Evolutionary conservation across 2,113 vertebrate species (phyloP), one percentile per base, ranked within the genome.

Genomic region (Trematocara macrostoma): DNA sequence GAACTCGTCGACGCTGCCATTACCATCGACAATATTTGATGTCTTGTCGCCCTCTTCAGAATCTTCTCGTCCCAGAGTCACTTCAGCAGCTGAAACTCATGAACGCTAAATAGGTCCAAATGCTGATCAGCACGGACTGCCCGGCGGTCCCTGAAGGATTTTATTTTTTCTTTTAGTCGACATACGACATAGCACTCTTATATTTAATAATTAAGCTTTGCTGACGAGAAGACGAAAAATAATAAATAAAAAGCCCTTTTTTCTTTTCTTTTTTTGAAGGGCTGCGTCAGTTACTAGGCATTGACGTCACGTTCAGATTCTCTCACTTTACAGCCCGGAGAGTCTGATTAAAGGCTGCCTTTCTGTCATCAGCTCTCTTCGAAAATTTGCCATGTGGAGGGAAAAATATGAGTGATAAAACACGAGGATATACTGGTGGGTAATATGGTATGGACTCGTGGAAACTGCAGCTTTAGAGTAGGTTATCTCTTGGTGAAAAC

Each of bases 271-370:
- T 96, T 97, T 97, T 97, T 96, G 96, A 96, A 96, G 96, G 97
- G 97, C 97, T 98, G 95, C 96, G 96, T 96, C 96, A 96, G 96
- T 96, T 96, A 95, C 96, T 94, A 96, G 95, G 95, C 95, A 96
- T 96, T 96, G 96, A 96, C 96, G 96, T 96, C 96, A 96, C 96
- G 94, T 95, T 94, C 87, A 96, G 95, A 96, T 94, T 96, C 97
- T 98, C 98, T 98, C 97, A 98, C 97, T 98, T 97, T 97, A 95
- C 97, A 97, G 96, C 97, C 97, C 97, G 97, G 94, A 96, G 96
- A 96, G 97, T 95, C 96, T 96, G 97, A 96, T 96, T 97, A 97
- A 97, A 97, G 96, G 95, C 97, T 95, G 96, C 96, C 95, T 96
- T 96, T 96, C 89, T 93, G 86, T 84, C 92, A 88, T 91, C 90